These are phyloP conservation scores for Tortricodes alternella DNA, from an alignment of 2,888 invertebrate genomes.

Conservation along the genomic window DNA sequence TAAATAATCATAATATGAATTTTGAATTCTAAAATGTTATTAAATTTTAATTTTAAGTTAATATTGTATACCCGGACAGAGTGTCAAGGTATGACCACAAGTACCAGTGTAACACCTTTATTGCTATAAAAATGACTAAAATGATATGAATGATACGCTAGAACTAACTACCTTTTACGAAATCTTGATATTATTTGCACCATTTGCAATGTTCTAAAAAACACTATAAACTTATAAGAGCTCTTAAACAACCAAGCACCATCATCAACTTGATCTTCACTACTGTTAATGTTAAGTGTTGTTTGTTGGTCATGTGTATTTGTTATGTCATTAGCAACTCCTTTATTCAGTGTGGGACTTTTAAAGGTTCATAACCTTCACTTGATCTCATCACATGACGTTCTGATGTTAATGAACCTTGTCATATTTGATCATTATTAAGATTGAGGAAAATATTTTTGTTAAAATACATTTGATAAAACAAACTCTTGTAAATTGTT, in stretches of 20 bases:
- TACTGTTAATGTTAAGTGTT: background rate
- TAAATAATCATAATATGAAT: too few relatives aligned
- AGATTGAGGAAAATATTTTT: background rate
- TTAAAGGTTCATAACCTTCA: background rate
- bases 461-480: background rate
- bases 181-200: too few relatives aligned
- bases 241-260: background rate
- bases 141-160: too few relatives aligned
- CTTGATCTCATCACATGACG: background rate
- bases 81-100: too few relatives aligned
- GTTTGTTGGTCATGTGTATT: background rate
- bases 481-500: too few relatives aligned
- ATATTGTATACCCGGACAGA: too few relatives aligned
- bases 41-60: too few relatives aligned
- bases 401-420: background rate
- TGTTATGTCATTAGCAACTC: conserved; percentile 9
- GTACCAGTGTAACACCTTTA: too few relatives aligned
- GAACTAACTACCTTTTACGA: too few relatives aligned
- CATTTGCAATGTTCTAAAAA: too few relatives aligned
- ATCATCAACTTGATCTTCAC: background rate
- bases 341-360: conserved; percentile 11
- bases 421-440: background rate
- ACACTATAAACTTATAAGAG: background rate
- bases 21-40: too few relatives aligned
- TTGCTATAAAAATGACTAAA: too few relatives aligned